A percentile compares a stretch with the other conserved stretches of the same genome.
These are phyloP conservation scores for Drosophila paucipuncta DNA, from an alignment of 2,888 invertebrate species.

Conservation along the genomic window DNA sequence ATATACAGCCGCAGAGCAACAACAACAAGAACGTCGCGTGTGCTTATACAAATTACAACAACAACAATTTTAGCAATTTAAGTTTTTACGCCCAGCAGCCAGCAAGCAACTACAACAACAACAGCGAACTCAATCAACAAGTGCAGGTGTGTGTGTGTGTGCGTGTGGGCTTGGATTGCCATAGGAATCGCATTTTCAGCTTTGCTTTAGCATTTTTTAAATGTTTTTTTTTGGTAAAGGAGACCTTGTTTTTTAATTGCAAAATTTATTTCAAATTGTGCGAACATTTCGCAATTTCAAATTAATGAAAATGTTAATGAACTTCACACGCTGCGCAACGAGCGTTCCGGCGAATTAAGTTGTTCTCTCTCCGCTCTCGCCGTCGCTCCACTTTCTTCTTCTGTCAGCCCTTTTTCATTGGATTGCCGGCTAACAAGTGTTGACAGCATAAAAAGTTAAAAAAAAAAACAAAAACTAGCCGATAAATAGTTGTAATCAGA, in stretches of 20 bases:
- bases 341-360: conserved; percentile 56
- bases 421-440: conserved; percentile 26
- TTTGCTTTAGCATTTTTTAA: conserved; percentile 10
- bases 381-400: conserved; percentile 36
- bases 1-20: conserved; percentile 47
- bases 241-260: conserved; percentile 63
- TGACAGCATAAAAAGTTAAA: background rate
- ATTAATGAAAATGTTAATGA: conserved; percentile 84
- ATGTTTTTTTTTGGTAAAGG: background rate
- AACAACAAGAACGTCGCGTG: conserved; percentile 65
- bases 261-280: conserved; percentile 57
- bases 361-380: conserved; percentile 20
- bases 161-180: background rate
- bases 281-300: conserved; percentile 69
- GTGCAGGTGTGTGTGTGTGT: conserved; percentile 76
- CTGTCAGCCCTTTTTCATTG: conserved; percentile 50
- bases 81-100: conserved; percentile 71
- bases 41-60: conserved; percentile 73
- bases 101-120: conserved; percentile 38
- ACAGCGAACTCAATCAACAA: conserved; percentile 79
- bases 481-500: background rate
- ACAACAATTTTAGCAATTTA: conserved; percentile 67
- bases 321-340: conserved; percentile 78
- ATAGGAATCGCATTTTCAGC: conserved; percentile 24
- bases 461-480: background rate